phyloP scores from a whole-genome alignment of 2,797 vertebrate species.

The Nannoperca obscura region DNA sequence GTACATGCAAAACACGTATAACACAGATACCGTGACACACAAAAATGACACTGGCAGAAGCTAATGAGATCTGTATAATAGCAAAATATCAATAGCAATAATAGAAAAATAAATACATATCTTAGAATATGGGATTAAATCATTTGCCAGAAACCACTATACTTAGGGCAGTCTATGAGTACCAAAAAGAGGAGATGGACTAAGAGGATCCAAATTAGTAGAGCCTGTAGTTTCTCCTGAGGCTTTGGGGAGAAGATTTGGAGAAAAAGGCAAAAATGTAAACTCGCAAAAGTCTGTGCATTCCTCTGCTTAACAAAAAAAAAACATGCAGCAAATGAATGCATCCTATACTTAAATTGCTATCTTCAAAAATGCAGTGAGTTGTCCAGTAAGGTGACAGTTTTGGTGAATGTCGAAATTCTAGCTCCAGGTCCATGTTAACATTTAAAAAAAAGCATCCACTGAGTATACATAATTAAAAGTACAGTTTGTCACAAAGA shows the following conservation, averaged over 20 bases:
- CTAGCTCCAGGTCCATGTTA: constrained; percentile 13
- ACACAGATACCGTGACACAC: constrained; percentile 20
- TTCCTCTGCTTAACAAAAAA: constrained; percentile 38
- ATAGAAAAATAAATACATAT: constrained; percentile 62
- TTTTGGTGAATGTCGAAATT: constrained; percentile 21
- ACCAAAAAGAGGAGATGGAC: constrained; percentile 7
- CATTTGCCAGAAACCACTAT: constrained; percentile 23
- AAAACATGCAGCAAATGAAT: constrained; percentile 30
- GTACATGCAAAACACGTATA: constrained; percentile 31
- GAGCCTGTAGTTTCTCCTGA: constrained; percentile 38
- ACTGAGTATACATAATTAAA: constrained; percentile 30
- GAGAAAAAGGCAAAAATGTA: constrained; percentile 47
- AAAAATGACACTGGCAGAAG: constrained; percentile 10
- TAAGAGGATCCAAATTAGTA: constrained; percentile 17
- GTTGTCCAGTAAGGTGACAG: not conserved
- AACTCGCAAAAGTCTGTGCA: constrained; percentile 51
- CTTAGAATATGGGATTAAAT: constrained; percentile 45
- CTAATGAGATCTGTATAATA: constrained; percentile 8
- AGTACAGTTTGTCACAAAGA: constrained; percentile 47
- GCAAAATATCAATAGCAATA: constrained; percentile 18
- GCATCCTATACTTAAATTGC: constrained; percentile 7
- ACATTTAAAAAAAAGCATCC: constrained; percentile 6
- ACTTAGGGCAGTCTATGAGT: constrained; percentile 15
- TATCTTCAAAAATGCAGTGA: constrained; percentile 15
- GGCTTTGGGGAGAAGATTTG: constrained; percentile 16